Evolutionary conservation across 2,113 vertebrate species (phyloP), one percentile per base, ranked within the genome.

Genomic region (Urocolius indicus): DNA sequence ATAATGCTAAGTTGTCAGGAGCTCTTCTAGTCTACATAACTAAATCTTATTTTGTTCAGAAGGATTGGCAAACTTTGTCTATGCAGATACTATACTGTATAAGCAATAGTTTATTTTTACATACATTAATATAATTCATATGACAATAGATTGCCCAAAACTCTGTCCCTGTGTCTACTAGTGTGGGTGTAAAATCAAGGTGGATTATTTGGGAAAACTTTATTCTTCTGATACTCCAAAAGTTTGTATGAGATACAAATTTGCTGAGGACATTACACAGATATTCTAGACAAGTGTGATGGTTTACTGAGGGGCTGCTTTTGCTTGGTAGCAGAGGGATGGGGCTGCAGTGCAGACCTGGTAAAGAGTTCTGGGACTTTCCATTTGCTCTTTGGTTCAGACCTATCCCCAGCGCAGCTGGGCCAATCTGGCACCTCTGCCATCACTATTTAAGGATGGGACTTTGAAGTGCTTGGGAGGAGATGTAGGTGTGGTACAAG

Each of bases 121-220:
- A 41, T 41, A 41, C 38, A 41, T 41, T 41, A 45, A 30, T 9
- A 9, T 29, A 38, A 82, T 36, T 51, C 20, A 7, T 41, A 13
- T 51, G 75, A 22, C 13, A 32, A 23, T 32, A 68, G 36, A 23
- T 11, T 30, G 22, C 41, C 11, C 32, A 26, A 73, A 90, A 7
- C 23, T 66, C 46, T 29, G 12, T 49, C 17, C 46, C 18, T 1
- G 1, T 1, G 0, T 45, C 10, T 45, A 26, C 30, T 30, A 16
- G 11, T 55, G 29, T 87, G 1, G 0, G 10, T 61, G 22, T 62
- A 46, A 78, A 68, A 58, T 78, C 43, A 46, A 32, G 17, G 17
- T 48, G 38, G 38, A 41, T 76, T 92, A 8, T 59, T 61, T 46
- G 8, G 27, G 41, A 30, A 32, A 72, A 49, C 16, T 41, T 75